Base-by-base conservation (phyloP, 2,113 vertebrate species). In the Cyphotilapia sp. region DNA sequence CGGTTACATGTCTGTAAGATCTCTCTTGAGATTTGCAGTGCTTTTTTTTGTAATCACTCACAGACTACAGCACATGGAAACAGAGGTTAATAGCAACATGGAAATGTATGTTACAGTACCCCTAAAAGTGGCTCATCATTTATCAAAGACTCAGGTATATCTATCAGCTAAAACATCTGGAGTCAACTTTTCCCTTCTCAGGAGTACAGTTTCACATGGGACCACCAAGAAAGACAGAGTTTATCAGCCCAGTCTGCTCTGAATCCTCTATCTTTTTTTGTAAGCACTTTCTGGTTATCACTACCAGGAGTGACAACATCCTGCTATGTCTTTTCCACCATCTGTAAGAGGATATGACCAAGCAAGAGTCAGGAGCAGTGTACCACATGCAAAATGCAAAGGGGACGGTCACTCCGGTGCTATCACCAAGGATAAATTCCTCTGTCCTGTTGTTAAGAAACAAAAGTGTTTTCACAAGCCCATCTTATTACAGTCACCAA, bases 81-180 rank as follows among this genome's bases (percentile, higher is more conserved):
- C 81, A 89, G 53, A 87, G 49, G 76, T 80, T 83, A 76, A 87
- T 51, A 81, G 49, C 22, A 12, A 78, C 81, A 10, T 57, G 76
- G 80, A 92, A 88, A 81, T n/a, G 13, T 54, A 42, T 81, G 85
- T 29, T 82, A 63, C 87, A 80, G 51, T 54, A 56, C 81, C 35
- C 74, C 49, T 80, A 27, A 83, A 83, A 69, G 51, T 40, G 33
- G 29, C 54, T 78, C 38, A 31, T 69, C 33, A 71, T 89, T 86
- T 81, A 85, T 57, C 42, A 85, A 81, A 84, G 49, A 59, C 22
- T 80, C n/a, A 6, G 22, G 33, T 89, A 84, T 35, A 76, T 87
- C 82, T 80, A 85, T 80, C 49, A 47, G 91, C 89, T 71, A 78
- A 90, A 94, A 89, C 90, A 91, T 90, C 82, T 91, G 87, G 85